Base-by-base conservation (phyloP, 2,797 vertebrate genomes). In the Chiropotes sagulatus region DNA sequence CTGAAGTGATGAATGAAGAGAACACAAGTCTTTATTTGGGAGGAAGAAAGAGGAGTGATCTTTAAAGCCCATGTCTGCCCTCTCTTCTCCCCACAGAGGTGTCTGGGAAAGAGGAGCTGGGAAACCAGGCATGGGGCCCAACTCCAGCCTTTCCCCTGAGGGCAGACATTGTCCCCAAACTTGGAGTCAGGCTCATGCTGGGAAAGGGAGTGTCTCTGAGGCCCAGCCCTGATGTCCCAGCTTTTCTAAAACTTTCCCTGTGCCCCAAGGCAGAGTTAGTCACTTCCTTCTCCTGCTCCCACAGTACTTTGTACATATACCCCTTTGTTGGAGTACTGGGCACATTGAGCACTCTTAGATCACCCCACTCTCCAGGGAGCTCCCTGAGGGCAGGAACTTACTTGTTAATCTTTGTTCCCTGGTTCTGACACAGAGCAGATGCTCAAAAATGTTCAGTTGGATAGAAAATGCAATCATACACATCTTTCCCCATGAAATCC, bases 121-220 rank as follows among this genome's bases (percentile, higher is more conserved):
- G 30, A 67, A 82, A 44, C 33, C 33, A 17, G 73, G 15, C 39
- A 7, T 0, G n/a, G 76, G 44, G 22, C 78, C 73, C 93, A 57
- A 52, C 20, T 26, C n/a, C 1, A 19, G 78, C 19, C 82, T 78
- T 33, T 80, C 52, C 41, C 72, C 48, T 12, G 8, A 87, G 81
- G 90, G 46, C 58, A 92, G 92, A 58, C 12, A 0, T 30, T 93
- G 97, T 97, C 98, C 97, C 96, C 95, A 97, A 85, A 91, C 28
- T n/a, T 46, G 44, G 79, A 97, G 79, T 48, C 67, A 92, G 85
- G 88, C 72, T 97, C 36, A 0, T 97, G 58, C 96, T 95, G 98
- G 96, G 97, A 97, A 98, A 96, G 93, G 98, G 97, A 36, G 98
- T 97, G 95, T 73, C 96, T 82, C 0, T 33, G 88, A 88, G 91